A percentile compares a stretch with the other conserved stretches of the same genome.
These are phyloP conservation scores for Zalophus californianus DNA, from an alignment of 2,797 vertebrate species.

Conservation along the genomic window DNA sequence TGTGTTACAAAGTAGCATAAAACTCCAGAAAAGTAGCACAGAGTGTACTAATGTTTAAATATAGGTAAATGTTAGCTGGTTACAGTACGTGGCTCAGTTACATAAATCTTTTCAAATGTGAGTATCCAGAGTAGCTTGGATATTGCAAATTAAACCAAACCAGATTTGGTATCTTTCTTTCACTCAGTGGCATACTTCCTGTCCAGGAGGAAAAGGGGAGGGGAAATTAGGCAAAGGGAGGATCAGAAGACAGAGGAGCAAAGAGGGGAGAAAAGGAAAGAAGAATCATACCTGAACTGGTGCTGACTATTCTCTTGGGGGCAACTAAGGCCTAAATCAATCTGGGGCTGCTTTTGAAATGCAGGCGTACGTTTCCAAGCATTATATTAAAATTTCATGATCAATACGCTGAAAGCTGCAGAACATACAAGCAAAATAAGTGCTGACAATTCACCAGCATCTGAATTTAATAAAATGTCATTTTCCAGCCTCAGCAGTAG, in stretches of 20 bases:
- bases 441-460: constrained; percentile 85
- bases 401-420: constrained; percentile 87
- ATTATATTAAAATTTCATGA: constrained; percentile 90
- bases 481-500: constrained; percentile 67
- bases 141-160: constrained; percentile 60
- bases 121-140: not conserved
- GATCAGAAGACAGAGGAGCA: not conserved
- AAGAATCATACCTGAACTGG: constrained; percentile 45
- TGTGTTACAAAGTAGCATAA: constrained; percentile 23
- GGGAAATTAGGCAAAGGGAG: not conserved
- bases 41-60: constrained; percentile 13
- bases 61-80: constrained; percentile 56
- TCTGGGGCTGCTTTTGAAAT: constrained; percentile 84
- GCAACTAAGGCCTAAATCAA: constrained; percentile 83
- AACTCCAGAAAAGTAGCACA: not conserved
- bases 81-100: constrained; percentile 47
- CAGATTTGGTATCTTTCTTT: constrained; percentile 61
- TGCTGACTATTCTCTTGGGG: constrained; percentile 64
- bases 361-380: constrained; percentile 85
- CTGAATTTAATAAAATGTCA: constrained; percentile 87
- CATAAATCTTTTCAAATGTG: constrained; percentile 13
- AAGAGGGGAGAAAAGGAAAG: not conserved
- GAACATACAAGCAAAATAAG: constrained; percentile 81
- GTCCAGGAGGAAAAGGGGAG: not conserved
- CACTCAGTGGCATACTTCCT: not conserved